phyloP scores from a whole-genome alignment of 2,888 invertebrate genomes.

The Drosophila nr. perissopoda region DNA sequence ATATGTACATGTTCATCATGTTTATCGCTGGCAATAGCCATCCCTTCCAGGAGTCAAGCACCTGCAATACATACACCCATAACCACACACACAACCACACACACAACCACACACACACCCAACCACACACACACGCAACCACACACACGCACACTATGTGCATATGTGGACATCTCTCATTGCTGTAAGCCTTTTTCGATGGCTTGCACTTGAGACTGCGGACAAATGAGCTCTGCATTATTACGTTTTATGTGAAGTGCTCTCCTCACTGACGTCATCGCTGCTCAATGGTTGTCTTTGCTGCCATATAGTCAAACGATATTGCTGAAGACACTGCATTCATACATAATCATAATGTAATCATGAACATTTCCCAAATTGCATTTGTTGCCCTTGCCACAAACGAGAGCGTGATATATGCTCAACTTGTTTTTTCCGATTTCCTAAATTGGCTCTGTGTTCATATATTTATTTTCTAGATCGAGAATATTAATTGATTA shows the following conservation, averaged over 20 bases:
- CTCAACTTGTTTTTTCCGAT: slow-evolving; percentile 11
- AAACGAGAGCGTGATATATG: background rate
- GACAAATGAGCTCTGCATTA: slow-evolving; percentile 82
- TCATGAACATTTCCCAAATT: background rate
- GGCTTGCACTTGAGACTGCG: slow-evolving; percentile 67
- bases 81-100: background rate
- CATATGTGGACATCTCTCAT: slow-evolving; percentile 13
- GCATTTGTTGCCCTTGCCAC: background rate
- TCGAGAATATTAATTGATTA: background rate
- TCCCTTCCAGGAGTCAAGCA: slow-evolving; percentile 37
- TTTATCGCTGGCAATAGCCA: slow-evolving; percentile 68
- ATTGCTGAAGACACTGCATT: slow-evolving; percentile 12
- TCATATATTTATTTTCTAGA: background rate
- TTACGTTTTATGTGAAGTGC: slow-evolving; percentile 69
- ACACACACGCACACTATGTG: background rate
- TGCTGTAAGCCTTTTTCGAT: slow-evolving; percentile 73
- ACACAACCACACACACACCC: background rate
- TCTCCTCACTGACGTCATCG: slow-evolving; percentile 56
- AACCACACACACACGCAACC: slow-evolving; percentile 1
- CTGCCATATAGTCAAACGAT: slow-evolving; percentile 9
- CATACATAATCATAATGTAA: background rate
- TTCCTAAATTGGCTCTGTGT: slow-evolving; percentile 3
- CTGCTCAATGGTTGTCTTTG: slow-evolving; percentile 12
- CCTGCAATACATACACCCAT: slow-evolving; percentile 15
- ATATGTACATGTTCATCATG: slow-evolving; percentile 55